phyloP scores from a whole-genome alignment of 2,888 invertebrate genomes.

The Drosophila antonietae region DNA sequence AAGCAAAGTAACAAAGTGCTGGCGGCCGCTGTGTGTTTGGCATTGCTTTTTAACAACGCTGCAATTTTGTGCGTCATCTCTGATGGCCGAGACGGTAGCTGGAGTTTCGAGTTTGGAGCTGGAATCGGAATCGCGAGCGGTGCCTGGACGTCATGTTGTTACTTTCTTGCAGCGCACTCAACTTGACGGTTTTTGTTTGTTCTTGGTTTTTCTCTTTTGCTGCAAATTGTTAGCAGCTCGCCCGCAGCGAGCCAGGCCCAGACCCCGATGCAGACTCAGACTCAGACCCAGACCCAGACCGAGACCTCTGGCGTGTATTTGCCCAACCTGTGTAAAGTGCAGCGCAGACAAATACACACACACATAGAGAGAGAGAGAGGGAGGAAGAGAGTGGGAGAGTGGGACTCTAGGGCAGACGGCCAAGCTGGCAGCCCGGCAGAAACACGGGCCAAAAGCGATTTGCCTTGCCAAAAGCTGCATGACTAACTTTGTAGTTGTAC shows the following conservation, averaged over 20 bases:
- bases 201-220: conserved; percentile 30
- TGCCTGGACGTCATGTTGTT: conserved; percentile 73
- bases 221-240: conserved; percentile 69
- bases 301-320: conserved; percentile 50
- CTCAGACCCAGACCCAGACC: conserved; percentile 21
- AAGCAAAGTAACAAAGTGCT: conserved; percentile 40
- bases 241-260: conserved; percentile 53
- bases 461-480: conserved; percentile 79
- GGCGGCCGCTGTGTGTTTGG: conserved; percentile 51
- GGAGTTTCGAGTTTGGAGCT: conserved; percentile 4
- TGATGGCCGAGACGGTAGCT: conserved; percentile 19
- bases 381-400: neutral
- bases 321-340: conserved; percentile 63
- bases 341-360: conserved; percentile 43
- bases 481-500: conserved; percentile 75
- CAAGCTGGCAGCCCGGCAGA: conserved; percentile 24
- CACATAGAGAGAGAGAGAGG: neutral
- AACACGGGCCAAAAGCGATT: conserved; percentile 71
- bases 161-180: conserved; percentile 72
- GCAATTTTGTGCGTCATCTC: conserved; percentile 66
- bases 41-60: conserved; percentile 82
- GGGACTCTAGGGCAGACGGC: conserved; percentile 15
- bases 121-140: conserved; percentile 15
- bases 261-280: conserved; percentile 23
- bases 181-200: conserved; percentile 26